Conservation (phyloP, 2,797 vertebrate species). For the Typhlichthys subterraneus region DNA sequence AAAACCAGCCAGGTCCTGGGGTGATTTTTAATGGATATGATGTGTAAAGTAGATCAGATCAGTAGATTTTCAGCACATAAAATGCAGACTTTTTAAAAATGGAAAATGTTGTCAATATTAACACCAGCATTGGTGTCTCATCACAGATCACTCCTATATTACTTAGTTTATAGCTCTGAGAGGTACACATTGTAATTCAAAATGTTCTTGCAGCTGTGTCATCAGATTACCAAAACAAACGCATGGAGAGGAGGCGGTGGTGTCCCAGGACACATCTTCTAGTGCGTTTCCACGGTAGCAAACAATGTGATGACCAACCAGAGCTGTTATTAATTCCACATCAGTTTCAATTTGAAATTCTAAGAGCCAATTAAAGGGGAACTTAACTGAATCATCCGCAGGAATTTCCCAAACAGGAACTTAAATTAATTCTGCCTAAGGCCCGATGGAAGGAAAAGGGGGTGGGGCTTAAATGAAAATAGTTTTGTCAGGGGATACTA, state of each 20-base stretch:
- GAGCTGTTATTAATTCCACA: conserved; percentile 76
- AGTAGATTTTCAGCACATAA: too few relatives aligned
- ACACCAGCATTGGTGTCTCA: too few relatives aligned
- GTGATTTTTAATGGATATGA: too few relatives aligned
- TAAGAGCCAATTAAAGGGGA: conserved; percentile 76
- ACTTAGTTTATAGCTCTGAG: too few relatives aligned
- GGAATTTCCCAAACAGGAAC: conserved; percentile 65
- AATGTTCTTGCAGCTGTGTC: conserved; percentile 50
- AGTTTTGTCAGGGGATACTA: conserved; percentile 62
- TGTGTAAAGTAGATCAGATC: too few relatives aligned
- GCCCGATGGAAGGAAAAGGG: conserved; percentile 41
- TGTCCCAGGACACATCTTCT: conserved; percentile 29
- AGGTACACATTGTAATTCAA: conserved; percentile 50
- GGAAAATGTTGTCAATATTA: too few relatives aligned
- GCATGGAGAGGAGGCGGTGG: conserved; percentile 25
- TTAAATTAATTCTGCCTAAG: conserved; percentile 55
- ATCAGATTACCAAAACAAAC: conserved; percentile 35
- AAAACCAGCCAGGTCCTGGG: too few relatives aligned
- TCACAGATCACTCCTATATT: too few relatives aligned
- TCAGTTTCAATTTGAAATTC: conserved; percentile 78
- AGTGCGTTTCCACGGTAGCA: conserved; percentile 64
- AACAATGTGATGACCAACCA: conserved; percentile 61
- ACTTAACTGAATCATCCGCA: conserved; percentile 75
- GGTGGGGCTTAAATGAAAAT: conserved; percentile 68
- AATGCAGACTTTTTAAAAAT: too few relatives aligned